Evolutionary conservation across 2,797 vertebrate genomes (phyloP).

Genomic region (Psittacula echo): DNA sequence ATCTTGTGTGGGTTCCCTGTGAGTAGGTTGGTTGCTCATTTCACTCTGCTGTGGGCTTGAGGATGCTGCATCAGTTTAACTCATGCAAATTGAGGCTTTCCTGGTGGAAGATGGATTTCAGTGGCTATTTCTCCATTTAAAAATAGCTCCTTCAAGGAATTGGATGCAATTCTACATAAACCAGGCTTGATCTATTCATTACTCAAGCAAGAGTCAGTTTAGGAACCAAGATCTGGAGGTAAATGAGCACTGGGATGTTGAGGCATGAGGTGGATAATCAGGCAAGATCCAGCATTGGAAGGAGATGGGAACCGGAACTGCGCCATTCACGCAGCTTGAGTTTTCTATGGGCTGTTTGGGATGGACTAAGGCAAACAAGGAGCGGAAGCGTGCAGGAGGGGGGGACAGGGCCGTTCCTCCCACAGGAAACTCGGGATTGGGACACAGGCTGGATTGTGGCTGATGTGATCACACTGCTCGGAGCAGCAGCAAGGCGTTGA

Average conservation of each 20-base stretch:
- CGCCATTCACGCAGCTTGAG: accelerated
- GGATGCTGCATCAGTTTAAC: not conserved
- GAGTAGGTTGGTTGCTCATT: accelerated
- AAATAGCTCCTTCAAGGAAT: not conserved
- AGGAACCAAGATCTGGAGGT: not conserved
- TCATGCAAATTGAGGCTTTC: not conserved
- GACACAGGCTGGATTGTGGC: slow-evolving; percentile 8
- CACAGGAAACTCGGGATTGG: slow-evolving; percentile 27
- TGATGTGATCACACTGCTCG: not conserved
- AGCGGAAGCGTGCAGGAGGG: not conserved
- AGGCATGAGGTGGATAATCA: not conserved
- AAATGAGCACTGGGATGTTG: accelerated
- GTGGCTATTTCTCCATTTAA: not conserved
- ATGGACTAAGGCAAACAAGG: slow-evolving; percentile 10
- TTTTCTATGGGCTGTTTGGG: not conserved
- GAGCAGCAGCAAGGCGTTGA: not conserved
- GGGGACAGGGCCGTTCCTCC: not conserved
- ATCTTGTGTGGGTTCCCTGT: accelerated
- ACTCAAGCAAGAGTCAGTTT: not conserved
- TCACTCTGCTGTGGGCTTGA: accelerated
- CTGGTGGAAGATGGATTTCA: not conserved
- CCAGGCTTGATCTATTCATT: not conserved
- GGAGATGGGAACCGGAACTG: not conserved
- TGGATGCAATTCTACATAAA: not conserved
- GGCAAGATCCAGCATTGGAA: accelerated